Evolutionary conservation across 1,140 invertebrate genomes (phyloP).

Genomic region (Episyrphus balteatus): DNA sequence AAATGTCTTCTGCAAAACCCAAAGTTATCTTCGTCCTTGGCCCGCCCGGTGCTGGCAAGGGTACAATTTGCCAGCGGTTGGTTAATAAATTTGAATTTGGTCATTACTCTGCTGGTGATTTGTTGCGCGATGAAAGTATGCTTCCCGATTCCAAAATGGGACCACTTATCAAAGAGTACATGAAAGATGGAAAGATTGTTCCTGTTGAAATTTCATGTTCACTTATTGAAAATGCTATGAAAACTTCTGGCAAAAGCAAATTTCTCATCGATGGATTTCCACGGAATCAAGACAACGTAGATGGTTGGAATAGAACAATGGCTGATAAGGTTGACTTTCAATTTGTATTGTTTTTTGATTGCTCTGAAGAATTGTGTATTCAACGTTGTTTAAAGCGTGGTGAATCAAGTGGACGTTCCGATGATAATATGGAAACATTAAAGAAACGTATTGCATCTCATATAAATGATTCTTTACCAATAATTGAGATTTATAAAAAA

Average conservation of each 20-base stretch:
- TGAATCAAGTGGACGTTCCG: slow-evolving; percentile 76
- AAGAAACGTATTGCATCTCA: slow-evolving; percentile 87
- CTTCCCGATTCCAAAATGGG: slow-evolving; percentile 79
- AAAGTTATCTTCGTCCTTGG: slow-evolving; percentile 97
- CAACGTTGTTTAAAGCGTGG: slow-evolving; percentile 77
- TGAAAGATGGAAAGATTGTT: slow-evolving; percentile 90
- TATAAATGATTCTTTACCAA: slow-evolving; percentile 81
- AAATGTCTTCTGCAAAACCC: slow-evolving; percentile 38
- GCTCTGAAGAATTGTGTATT: slow-evolving; percentile 71
- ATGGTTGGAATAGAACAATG: slow-evolving; percentile 89
- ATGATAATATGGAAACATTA: slow-evolving; percentile 89
- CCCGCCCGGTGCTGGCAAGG: slow-evolving; percentile 95
- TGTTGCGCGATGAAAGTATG: slow-evolving; percentile 80
- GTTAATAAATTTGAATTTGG: slow-evolving; percentile 82
- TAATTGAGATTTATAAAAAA: slow-evolving; percentile 76
- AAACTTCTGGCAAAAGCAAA: slow-evolving; percentile 49
- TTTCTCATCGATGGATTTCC: slow-evolving; percentile 99
- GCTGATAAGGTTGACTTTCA: slow-evolving; percentile 69
- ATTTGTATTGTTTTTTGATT: slow-evolving; percentile 92
- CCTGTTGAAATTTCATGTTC: slow-evolving; percentile 97
- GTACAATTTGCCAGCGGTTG: slow-evolving; percentile 89
- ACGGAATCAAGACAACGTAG: slow-evolving; percentile 90
- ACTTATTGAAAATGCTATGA: slow-evolving; percentile 81
- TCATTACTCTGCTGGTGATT: slow-evolving; percentile 96
- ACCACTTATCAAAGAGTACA: slow-evolving; percentile 87